Conservation (phyloP, 92 coral and sea anemone species). For the Porites divaricata region DNA sequence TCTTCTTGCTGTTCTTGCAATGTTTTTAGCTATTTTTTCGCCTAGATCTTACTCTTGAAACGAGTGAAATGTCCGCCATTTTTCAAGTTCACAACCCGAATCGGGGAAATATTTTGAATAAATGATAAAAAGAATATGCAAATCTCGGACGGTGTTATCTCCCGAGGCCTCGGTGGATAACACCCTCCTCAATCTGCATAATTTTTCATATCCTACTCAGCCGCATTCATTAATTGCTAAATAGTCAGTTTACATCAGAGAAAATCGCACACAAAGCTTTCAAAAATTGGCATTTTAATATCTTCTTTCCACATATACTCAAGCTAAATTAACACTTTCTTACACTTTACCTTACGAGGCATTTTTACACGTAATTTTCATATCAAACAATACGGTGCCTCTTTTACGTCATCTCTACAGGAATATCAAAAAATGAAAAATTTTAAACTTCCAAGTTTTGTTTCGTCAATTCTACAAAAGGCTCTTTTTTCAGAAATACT, state of each 20-base stretch:
- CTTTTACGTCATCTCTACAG: conserved; percentile 67
- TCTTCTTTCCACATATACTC: conserved; percentile 51
- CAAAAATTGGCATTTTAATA: conserved; percentile 43
- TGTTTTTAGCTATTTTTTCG: no score
- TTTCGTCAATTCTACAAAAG: conserved; percentile 51
- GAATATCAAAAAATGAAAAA: conserved; percentile 50
- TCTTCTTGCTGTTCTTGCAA: no score
- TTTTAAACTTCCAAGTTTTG: conserved; percentile 40
- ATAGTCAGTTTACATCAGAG: not conserved
- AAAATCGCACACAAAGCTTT: not conserved
- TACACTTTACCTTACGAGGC: conserved; percentile 43
- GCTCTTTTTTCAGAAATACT: conserved; percentile 39
- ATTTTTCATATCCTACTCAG: no score
- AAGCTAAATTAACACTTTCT: conserved; percentile 43
- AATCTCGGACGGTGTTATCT: no score
- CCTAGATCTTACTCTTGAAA: no score
- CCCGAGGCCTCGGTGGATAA: no score
- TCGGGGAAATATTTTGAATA: no score
- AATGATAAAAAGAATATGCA: no score
- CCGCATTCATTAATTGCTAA: no score
- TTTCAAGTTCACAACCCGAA: no score
- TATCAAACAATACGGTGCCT: conserved; percentile 52
- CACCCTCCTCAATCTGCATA: no score
- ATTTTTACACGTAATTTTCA: conserved; percentile 29
- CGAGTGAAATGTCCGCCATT: no score